Base-by-base conservation (phyloP, 2,797 vertebrate genomes). In the Halcyon badia region DNA sequence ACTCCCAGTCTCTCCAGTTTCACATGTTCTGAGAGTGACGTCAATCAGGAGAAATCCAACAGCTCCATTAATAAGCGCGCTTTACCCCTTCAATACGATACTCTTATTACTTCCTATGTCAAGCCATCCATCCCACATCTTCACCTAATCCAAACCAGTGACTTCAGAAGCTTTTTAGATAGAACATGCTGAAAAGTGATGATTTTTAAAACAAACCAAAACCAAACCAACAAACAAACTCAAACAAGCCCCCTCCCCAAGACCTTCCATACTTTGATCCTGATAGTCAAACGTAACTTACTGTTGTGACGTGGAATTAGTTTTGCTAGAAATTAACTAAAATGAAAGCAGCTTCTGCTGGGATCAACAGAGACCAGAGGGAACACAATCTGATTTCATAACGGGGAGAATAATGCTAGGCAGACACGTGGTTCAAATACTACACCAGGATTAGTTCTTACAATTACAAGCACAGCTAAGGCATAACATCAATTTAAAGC, bases 281-380 rank as follows among this genome's bases (percentile, higher is more conserved):
- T 49, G 19, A 89, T 0, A 72, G 31, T 14, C 42, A 69, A 66
- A 69, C 6, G 44, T 3, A 33, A 61, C 64, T 87, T 42, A 5
- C n/a, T 58, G 2, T 60, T 65, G 24, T 1, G 14, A 68, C 12
- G 52, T 0, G 41, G 16, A 72, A 60, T 4, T 77, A 2, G 1
- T 84, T 82, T 78, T 82, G 20, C 31, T 61, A 49, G 11, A 49
- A 78, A 84, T 52, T 30, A 81, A 21, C 10, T 15, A 24, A 60
- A 73, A 81, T 25, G 2, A 83, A 86, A 73, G 5, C 21, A 81
- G 20, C 7, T 58, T 52, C 11, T 28, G 13, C 30, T 16, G 11
- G 4, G 33, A 33, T 75, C 80, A 72, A 77, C 1, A 11, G 30
- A 16, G 6, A 78, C 22, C 10, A 52, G 41, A 62, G 14, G 26